Evolutionary conservation across 2,797 vertebrate species (phyloP), one percentile per base, ranked within the genome.

Genomic region (Pseudotriccus pelzelni): DNA sequence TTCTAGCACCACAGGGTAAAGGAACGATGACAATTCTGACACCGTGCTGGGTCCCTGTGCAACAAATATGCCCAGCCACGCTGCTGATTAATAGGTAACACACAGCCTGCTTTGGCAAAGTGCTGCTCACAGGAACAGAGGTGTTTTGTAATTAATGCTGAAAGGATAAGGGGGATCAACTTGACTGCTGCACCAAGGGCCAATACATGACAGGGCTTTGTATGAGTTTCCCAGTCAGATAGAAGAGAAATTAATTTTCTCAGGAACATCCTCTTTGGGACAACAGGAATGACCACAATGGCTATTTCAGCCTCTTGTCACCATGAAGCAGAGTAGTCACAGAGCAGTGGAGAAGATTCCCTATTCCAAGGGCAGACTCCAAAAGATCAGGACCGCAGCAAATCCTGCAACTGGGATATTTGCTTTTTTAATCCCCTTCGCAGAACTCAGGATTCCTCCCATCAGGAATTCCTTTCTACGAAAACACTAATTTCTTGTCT

Each of bases 401-500:
- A 85, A 66, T 69, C 56, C 76, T 85, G 30, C 43, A 81, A 6
- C n/a, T 28, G n/a, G 36, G 49, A 53, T 15, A 49, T 52, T 55
- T 1, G 1, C 9, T 36, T 75, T 83, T 80, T 67, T 6, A 87
- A 87, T 63, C 21, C 27, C 14, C 93, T 80, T 75, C 58, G 50
- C 49, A 44, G 78, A 94, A 72, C 10, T 7, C 41, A 93, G 73
- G 56, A 72, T 44, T 62, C 36, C 64, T 83, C 15, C 3, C 84
- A 89, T 64, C 60, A 92, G 47, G 74, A 90, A 86, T 78, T 90
- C 80, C 77, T 75, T 69, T 52, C 55, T 41, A 55, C 49, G 58
- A 91, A 95, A 93, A 94, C 52, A 85, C 5, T 91, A 32, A 83
- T 91, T 95, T 95, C 73, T 77, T 24, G 8, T 30, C 27, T 76